These are phyloP conservation scores for Pachyseris speciosa DNA, from an alignment of 64 coral and sea anemone species.

Conservation along the genomic window DNA sequence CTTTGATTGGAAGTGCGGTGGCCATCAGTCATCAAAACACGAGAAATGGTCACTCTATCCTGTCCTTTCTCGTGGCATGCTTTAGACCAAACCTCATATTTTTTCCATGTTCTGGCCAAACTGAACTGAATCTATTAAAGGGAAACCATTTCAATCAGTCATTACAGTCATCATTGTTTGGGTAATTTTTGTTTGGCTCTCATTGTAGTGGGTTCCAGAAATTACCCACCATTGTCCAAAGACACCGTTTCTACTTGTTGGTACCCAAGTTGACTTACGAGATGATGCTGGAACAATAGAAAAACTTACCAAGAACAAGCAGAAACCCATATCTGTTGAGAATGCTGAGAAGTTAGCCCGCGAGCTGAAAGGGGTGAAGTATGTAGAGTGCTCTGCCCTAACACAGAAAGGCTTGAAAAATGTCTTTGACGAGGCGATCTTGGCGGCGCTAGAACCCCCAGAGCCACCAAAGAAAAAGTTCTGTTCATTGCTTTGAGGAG, in stretches of 20 bases:
- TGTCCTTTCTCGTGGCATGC: too few species aligned
- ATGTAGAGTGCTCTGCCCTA: conserved; percentile 86
- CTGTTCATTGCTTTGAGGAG: conserved; percentile 58
- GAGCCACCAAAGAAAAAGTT: conserved; percentile 95
- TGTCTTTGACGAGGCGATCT: conserved; percentile 90
- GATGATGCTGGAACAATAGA: conserved; percentile 92
- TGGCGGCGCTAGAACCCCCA: conserved; percentile 84
- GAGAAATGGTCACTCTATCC: too few species aligned
- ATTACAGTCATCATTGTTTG: too few species aligned
- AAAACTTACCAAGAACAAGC: conserved; percentile 90
- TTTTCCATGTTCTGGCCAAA: too few species aligned
- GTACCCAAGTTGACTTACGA: conserved; percentile 90
- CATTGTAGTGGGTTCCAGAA: conserved; percentile 88
- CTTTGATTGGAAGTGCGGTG: too few species aligned
- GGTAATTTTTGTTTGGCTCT: background rate
- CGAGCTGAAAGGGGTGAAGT: conserved; percentile 84
- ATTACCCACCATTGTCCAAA: conserved; percentile 95
- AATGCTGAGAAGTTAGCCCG: conserved; percentile 71
- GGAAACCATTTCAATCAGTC: too few species aligned
- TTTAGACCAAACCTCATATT: too few species aligned
- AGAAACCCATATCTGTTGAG: conserved; percentile 88
- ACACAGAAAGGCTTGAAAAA: conserved; percentile 94
- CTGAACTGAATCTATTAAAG: too few species aligned
- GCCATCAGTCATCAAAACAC: too few species aligned
- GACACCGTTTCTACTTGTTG: conserved; percentile 91